These are phyloP conservation scores for Phyllotreta cruciferae DNA, from an alignment of 2,888 invertebrate species.

Conservation along the genomic window DNA sequence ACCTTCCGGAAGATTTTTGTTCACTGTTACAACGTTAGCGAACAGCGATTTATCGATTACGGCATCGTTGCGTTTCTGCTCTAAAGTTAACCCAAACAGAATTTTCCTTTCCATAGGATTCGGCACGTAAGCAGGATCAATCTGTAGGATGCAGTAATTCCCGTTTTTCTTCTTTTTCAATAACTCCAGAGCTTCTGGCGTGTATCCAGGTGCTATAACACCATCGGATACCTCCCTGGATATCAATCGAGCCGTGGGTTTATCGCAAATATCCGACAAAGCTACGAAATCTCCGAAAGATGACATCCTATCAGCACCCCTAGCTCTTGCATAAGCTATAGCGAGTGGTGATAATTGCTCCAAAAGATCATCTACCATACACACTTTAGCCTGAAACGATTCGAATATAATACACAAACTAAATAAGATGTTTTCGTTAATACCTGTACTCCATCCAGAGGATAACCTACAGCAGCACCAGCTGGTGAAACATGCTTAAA, in stretches of 20 bases:
- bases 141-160: conserved; percentile 88
- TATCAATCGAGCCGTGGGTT: conserved; percentile 88
- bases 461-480: conserved; percentile 91
- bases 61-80: conserved; percentile 90
- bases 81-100: conserved; percentile 83
- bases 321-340: conserved; percentile 91
- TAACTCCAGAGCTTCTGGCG: conserved; percentile 80
- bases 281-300: conserved; percentile 99
- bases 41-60: conserved; percentile 80
- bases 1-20: conserved; percentile 70
- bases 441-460: conserved; percentile 74
- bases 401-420: too few relatives aligned
- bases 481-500: conserved; percentile 99
- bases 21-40: conserved; percentile 78
- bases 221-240: conserved; percentile 96
- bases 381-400: conserved; percentile 76
- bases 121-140: conserved; percentile 88
- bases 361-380: conserved; percentile 89
- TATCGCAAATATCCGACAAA: conserved; percentile 90
- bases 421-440: conserved; percentile 1
- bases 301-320: conserved; percentile 98
- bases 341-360: conserved; percentile 81
- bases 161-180: conserved; percentile 96
- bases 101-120: conserved; percentile 80
- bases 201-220: conserved; percentile 94